Base-by-base conservation (phyloP, 2,797 vertebrate genomes). In the Euphonia xanthogaster region DNA sequence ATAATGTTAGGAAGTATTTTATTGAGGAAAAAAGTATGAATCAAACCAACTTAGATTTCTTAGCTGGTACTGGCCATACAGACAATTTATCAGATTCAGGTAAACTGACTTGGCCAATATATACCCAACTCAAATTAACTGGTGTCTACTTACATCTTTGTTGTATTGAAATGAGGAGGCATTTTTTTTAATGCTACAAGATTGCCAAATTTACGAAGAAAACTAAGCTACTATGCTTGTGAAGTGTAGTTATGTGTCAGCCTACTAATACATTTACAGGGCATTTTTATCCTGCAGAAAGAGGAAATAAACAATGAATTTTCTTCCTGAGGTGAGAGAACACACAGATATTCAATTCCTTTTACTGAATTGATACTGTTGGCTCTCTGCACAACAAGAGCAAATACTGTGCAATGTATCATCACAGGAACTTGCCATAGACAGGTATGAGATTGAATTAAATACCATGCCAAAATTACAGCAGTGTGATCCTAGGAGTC, bases 261-360 rank as follows among this genome's bases (percentile, higher is more conserved):
- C 12, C 51, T 81, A 72, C 30, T 11, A 77, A 66, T 24, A 12
- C 28, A 62, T 39, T 54, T 72, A 85, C 17, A 63, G 37, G 51
- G 14, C 7, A 47, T 21, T 60, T 83, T 80, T 54, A 40, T n/a
- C 21, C 31, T 14, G 12, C 9, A 51, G 31, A 27, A 75, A 10
- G 23, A 65, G 62, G 35, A 91, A 87, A 57, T 42, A 55, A 66
- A 45, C 20, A 51, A 47, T 12, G 9, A 8, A 19, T 78, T 88
- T 78, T 94, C 50, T 81, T 85, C 23, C 35, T 54, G 6, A 33
- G 24, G 24, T 53, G 24, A 82, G 22, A 75, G 35, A 85, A 70
- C 0, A 2, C 30, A 58, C 0, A 51, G 25, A 16, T 50, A 51
- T 17, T 77, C 3, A 1, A 63, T 67, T 72, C 21, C 31, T 19